phyloP scores from a whole-genome alignment of 1,140 invertebrate species.

The Lordiphosa stackelbergi region DNA sequence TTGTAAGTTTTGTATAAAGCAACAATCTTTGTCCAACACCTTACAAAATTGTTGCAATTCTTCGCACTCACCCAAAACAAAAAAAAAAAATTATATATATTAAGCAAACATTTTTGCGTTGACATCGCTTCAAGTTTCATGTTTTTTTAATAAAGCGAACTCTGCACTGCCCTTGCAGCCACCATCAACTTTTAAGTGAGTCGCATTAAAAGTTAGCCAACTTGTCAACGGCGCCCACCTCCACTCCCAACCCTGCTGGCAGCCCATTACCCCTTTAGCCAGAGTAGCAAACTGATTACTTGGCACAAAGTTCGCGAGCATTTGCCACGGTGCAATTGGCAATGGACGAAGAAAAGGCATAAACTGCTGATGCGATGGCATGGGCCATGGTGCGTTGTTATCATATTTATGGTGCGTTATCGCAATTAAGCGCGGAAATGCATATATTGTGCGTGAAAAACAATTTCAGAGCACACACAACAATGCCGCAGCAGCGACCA shows the following conservation, averaged over 20 bases:
- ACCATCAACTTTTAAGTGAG: constrained; percentile 63
- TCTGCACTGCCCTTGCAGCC: constrained; percentile 22
- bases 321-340: constrained; percentile 23
- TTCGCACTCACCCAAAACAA: constrained; percentile 4
- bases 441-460: constrained; percentile 57
- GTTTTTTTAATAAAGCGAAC: constrained; percentile 45
- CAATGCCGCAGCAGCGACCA: constrained; percentile 16
- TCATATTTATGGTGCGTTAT: constrained; percentile 52
- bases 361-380: constrained; percentile 23
- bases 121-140: constrained; percentile 40
- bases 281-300: constrained; percentile 52
- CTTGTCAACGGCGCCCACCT: constrained; percentile 54
- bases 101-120: constrained; percentile 30
- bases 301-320: constrained; percentile 39
- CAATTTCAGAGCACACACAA: constrained; percentile 22
- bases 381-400: constrained; percentile 25
- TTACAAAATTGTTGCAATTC: constrained; percentile 18
- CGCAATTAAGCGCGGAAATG: constrained; percentile 53
- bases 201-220: constrained; percentile 71
- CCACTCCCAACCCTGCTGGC: constrained; percentile 1
- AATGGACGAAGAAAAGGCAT: constrained; percentile 22
- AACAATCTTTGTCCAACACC: background rate
- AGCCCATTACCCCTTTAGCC: constrained; percentile 6
- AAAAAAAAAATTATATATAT: constrained; percentile 1
- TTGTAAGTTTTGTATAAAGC: too few relatives aligned